phyloP scores from a whole-genome alignment of 2,113 vertebrate species.

The Epinephelus lanceolatus region DNA sequence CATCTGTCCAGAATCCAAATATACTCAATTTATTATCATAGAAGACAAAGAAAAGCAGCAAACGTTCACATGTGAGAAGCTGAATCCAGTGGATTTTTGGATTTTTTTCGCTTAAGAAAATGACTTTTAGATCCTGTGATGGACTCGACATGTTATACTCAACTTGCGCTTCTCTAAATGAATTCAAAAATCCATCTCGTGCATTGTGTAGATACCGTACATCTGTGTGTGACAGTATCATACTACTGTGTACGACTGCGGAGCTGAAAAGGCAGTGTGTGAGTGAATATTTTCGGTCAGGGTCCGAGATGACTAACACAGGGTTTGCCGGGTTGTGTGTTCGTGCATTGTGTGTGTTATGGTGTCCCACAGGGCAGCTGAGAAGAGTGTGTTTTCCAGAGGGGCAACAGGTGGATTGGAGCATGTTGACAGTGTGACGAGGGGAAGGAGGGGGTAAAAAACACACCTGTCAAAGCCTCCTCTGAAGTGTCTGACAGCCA shows the following conservation, averaged over 20 bases:
- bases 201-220: neutral
- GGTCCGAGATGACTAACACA: slow-evolving; percentile 14
- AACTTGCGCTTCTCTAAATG: neutral
- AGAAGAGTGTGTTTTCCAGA: slow-evolving; percentile 61
- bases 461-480: slow-evolving; percentile 69
- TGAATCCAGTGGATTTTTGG: neutral
- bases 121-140: neutral
- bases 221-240: neutral
- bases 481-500: slow-evolving; percentile 56
- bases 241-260: neutral
- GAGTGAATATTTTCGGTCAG: slow-evolving; percentile 36
- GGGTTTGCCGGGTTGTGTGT: slow-evolving; percentile 6
- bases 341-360: slow-evolving; percentile 33
- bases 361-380: slow-evolving; percentile 58
- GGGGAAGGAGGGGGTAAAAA: neutral
- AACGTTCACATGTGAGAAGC: neutral
- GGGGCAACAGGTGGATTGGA: slow-evolving; percentile 81
- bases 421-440: slow-evolving; percentile 26
- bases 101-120: too few relatives aligned
- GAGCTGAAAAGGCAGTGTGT: slow-evolving; percentile 2
- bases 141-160: neutral
- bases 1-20: neutral
- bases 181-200: too few relatives aligned
- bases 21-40: neutral
- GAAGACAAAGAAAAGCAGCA: neutral